Evolutionary conservation across 1,140 invertebrate genomes (phyloP), one percentile per base, ranked within the genome.

Genomic region (Lamellibrachia luymesi): DNA sequence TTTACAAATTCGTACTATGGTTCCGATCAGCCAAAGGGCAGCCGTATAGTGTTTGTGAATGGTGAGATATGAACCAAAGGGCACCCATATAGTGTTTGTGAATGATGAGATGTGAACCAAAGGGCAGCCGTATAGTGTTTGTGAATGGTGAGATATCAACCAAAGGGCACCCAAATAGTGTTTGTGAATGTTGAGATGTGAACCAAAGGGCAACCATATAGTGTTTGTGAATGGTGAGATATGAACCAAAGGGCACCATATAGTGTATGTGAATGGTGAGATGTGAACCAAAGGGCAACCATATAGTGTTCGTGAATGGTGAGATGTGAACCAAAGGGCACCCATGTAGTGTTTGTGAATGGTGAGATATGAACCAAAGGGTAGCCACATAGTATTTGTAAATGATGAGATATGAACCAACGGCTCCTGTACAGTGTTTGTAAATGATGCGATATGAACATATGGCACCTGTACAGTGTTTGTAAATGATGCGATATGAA

Each of bases 301-400:
- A 98, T 94, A 97, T 98, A 50, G 97, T 98, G 2, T 98, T 98
- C 95, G 97, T 98, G 64, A 98, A 99, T 95, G 98, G 98, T 94
- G 38, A 94, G 92, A 91, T 25, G 10, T 10, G 49, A 91, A 22
- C 17, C 64, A 80, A 80, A 10, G 13, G 38, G 38, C 38, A 38
- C 38, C 38, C 38, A 38, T 38, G 1, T 38, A 38, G 38, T 38
- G 38, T 38, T 38, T 38, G 38, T 38, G 38, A 38, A 38, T 38
- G 38, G 38, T 38, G 38, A 38, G 38, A 38, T 38, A 38, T 38
- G 38, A 97, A 93, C 97, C 98, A 49, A 95, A 97, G 50, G 97
- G 97, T 0, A 97, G 96, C 2, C 97, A 98, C 94, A 97, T 98
- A 50, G 97, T 98, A 2, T 98, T 98, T 95, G 97, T 98, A 64